Base-by-base conservation (phyloP, 2,113 vertebrate species). In the Alces alces region DNA sequence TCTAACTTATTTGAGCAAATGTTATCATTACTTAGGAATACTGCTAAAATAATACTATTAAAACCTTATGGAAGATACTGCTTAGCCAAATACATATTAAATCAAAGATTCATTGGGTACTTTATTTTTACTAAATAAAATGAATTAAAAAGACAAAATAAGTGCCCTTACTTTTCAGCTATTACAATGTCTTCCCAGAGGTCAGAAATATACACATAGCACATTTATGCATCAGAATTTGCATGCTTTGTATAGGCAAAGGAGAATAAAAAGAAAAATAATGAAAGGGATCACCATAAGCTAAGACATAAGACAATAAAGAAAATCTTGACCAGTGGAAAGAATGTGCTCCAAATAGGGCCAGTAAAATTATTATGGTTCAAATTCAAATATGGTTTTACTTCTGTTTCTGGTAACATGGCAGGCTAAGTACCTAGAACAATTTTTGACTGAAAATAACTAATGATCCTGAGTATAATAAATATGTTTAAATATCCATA, bases 51-150 rank as follows among this genome's bases (percentile, higher is more conserved):
- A 95, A 86, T 52, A 84, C 27, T 50, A 60, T 39, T 36, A 84
- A 89, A 92, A 92, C 27, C n/a, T 57, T 86, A 4, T 47, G 12
- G 66, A 91, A 91, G 45, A 79, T 0, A 58, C 12, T 86, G 70
- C 28, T 83, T 95, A 52, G 28, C 11, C 50, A 91, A 97, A 86
- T 66, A 84, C 39, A 90, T 73, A 54, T 60, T 80, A 86, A 66
- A 82, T 64, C 54, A 89, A 93, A 87, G 33, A 85, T 93, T 78
- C 60, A 70, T 17, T 85, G 13, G 14, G 39, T 25, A 78, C 8
- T 6, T 79, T 58, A 66, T 84, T 73, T 97, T 97, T 47, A 88
- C 54, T 83, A 95, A 85, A 58, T 47, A 89, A 86, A 96, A 17
- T 85, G 7, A 91, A 64, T 54, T 47, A 33, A 39, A 78, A 80